Evolutionary conservation across 1,140 invertebrate genomes (phyloP), one percentile per base, ranked within the genome.

Genomic region (Ceratina japonica): DNA sequence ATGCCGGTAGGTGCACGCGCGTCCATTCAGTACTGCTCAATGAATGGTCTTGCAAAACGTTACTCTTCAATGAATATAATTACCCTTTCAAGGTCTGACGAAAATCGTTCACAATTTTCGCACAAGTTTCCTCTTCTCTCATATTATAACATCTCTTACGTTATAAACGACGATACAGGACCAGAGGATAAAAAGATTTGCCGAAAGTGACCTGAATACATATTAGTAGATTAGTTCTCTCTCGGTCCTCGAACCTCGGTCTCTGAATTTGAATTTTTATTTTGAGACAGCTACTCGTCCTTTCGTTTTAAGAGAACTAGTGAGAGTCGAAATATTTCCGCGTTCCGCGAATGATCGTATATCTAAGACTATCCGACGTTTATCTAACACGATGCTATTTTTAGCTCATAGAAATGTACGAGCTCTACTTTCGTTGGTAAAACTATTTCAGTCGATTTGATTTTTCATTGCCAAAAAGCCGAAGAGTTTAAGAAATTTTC

Each of bases 301-400:
- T 58, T 56, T 56, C n/a, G 56, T 70, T 56, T n/a, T 70, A 18
- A 13, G 52, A 27, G 12, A 27, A 16, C 27, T 37, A 59, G 54
- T 18, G 54, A 58, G 54, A 69, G 66, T 31, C 51, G 8, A 69
- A 54, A 65, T 65, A 49, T 54, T 68, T 68, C 22, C 51, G 65
- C 54, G n/a, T 69, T 69, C 51, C 16, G 20, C 3, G 24, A 31
- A 20, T 31, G 31, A 56, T 31, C 37, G 4, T 20, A 20, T 16
- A 56, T 20, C 18, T 16, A 27, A 3, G 59, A 27, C 5, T 44
- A 44, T 44, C 37, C 10, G 37, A 44, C 37, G 37, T 44, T 8
- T 8, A 44, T 44, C 37, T 44, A 7, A 44, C 37, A 44, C 37
- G 37, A 44, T 44, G 10, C 0, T 44, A 44, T 44, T 44, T 44